Evolutionary conservation across 2,113 vertebrate species (phyloP).

Genomic region (Xerus inauris): DNA sequence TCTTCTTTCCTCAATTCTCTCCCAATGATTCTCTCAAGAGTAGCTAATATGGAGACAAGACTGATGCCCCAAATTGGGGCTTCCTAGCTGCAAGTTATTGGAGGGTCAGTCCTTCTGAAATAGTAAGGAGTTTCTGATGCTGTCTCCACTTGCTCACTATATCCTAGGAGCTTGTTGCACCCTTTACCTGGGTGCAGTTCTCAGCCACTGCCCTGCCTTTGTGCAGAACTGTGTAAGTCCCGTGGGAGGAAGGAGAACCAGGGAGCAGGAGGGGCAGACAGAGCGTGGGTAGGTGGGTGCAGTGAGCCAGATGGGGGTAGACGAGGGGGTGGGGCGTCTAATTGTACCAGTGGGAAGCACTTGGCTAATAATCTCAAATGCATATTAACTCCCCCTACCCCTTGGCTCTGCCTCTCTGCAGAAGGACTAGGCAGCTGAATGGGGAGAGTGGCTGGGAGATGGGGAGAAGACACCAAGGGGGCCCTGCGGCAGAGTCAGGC

Average conservation of each 20-base stretch:
- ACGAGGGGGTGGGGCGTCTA: background rate
- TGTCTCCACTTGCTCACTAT: background rate
- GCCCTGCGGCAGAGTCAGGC: background rate
- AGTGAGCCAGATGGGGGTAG: constrained; percentile 23
- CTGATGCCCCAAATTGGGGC: background rate
- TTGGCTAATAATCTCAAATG: constrained; percentile 1
- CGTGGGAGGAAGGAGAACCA: background rate
- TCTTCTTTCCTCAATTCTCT: background rate
- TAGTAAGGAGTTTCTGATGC: background rate
- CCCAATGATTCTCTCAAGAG: background rate
- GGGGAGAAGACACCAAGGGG: background rate
- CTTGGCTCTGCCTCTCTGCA: background rate
- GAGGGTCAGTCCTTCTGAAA: background rate
- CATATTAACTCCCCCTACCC: constrained; percentile 16
- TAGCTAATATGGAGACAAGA: background rate
- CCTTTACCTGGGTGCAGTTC: background rate
- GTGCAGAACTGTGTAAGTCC: background rate
- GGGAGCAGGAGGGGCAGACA: constrained; percentile 38
- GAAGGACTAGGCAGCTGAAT: background rate
- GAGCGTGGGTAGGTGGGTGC: background rate
- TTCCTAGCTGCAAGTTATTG: background rate
- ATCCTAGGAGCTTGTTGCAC: background rate
- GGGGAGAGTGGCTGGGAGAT: background rate
- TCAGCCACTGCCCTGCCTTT: constrained; percentile 1
- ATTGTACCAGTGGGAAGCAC: constrained; percentile 1